Evolutionary conservation across 2,888 invertebrate species (phyloP).

Genomic region (Meiosimyza platycephala): DNA sequence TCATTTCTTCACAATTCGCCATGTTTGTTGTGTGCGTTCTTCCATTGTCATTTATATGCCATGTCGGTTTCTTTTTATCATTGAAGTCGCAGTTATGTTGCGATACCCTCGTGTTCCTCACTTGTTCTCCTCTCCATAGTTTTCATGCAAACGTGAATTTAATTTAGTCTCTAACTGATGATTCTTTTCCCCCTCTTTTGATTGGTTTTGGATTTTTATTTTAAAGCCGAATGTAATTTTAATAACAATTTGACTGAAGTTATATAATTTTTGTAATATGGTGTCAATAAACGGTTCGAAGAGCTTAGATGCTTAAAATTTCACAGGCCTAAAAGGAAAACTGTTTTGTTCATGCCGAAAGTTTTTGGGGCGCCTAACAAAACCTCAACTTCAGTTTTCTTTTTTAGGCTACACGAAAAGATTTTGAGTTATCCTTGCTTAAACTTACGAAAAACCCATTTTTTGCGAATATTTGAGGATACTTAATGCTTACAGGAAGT

Average conservation of each 20-base stretch:
- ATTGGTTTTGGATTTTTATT: not conserved
- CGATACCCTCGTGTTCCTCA: too few relatives aligned
- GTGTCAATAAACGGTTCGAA: constrained; percentile 51
- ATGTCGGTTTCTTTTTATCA: constrained; percentile 20
- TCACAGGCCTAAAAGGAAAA: too few relatives aligned
- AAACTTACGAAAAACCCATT: too few relatives aligned
- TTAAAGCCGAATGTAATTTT: not conserved
- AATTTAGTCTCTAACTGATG: constrained; percentile 45
- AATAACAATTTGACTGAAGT: constrained; percentile 51
- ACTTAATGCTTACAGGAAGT: too few relatives aligned
- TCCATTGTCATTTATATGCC: not conserved
- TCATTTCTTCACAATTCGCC: not conserved
- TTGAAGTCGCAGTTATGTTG: not conserved
- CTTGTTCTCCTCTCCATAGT: constrained; percentile 34
- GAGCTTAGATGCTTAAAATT: too few relatives aligned
- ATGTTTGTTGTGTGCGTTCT: too few relatives aligned
- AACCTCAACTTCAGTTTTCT: too few relatives aligned
- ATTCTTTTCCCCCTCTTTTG: constrained; percentile 41
- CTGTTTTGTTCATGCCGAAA: too few relatives aligned
- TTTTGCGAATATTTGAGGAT: too few relatives aligned
- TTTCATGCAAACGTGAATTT: constrained; percentile 58
- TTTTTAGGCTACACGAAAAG: too few relatives aligned
- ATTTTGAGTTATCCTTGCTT: too few relatives aligned
- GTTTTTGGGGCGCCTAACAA: too few relatives aligned
- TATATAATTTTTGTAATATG: constrained; percentile 52